These are phyloP conservation scores for Montipora capitata DNA, from an alignment of 92 coral and sea anemone species.

Conservation along the genomic window DNA sequence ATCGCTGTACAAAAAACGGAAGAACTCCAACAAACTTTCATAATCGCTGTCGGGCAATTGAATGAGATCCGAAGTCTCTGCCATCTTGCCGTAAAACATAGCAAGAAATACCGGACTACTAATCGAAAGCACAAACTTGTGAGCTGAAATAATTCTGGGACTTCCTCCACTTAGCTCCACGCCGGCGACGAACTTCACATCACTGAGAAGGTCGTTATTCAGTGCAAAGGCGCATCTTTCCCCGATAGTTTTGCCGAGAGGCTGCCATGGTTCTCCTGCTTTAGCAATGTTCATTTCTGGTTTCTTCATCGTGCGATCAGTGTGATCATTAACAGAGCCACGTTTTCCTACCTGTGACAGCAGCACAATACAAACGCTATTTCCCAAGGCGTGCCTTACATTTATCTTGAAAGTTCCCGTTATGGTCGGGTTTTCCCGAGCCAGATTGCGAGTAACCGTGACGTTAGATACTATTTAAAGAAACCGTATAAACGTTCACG, in stretches of 20 bases:
- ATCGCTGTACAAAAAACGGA: constrained; percentile 47
- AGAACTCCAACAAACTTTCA: constrained; percentile 37
- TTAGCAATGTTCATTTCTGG: not conserved
- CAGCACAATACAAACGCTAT: too few species aligned
- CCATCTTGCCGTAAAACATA: constrained; percentile 48
- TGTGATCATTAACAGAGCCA: not conserved
- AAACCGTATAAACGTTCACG: too few species aligned
- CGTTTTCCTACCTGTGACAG: not conserved
- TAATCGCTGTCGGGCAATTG: constrained; percentile 45
- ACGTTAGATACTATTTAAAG: too few species aligned
- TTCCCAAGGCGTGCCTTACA: too few species aligned
- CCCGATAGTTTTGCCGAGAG: not conserved
- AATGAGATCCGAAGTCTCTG: constrained; percentile 34
- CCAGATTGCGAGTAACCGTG: too few species aligned
- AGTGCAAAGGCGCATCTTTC: constrained; percentile 32
- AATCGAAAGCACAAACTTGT: constrained; percentile 49
- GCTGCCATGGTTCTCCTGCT: constrained; percentile 28
- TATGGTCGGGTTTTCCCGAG: not conserved
- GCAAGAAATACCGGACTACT: constrained; percentile 51
- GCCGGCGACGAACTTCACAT: constrained; percentile 32
- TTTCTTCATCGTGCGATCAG: not conserved
- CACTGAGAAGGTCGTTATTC: constrained; percentile 40
- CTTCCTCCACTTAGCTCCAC: not conserved
- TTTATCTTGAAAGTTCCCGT: too few species aligned
- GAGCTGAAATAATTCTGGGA: constrained; percentile 27